These are phyloP conservation scores for Chloroclysta siterata DNA, from an alignment of 2,888 invertebrate species.

Conservation along the genomic window DNA sequence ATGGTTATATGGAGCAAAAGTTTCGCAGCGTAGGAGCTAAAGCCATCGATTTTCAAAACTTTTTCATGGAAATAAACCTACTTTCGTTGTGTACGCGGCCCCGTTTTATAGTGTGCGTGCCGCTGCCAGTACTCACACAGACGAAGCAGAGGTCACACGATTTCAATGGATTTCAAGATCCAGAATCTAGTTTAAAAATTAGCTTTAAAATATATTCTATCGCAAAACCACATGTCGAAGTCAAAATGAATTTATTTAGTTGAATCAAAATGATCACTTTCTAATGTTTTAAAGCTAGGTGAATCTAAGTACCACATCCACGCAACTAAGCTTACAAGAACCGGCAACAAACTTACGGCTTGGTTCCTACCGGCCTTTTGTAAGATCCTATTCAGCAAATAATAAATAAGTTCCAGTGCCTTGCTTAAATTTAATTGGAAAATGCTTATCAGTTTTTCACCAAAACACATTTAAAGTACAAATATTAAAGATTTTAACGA, in stretches of 20 bases:
- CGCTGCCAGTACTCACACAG: conserved; percentile 59
- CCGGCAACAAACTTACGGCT: no score
- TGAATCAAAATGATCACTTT: no score
- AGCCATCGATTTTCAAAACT: conserved; percentile 86
- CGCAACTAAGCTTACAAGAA: no score
- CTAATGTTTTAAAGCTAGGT: no score
- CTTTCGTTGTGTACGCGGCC: conserved; percentile 77
- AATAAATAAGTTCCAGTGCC: no score
- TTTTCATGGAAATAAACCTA: conserved; percentile 86
- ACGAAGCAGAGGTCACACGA: conserved; percentile 68
- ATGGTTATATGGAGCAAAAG: conserved; percentile 83
- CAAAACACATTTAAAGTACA: background rate
- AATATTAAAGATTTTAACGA: no score
- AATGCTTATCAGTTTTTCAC: background rate
- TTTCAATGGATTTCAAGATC: conserved; percentile 50
- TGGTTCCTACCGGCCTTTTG: no score
- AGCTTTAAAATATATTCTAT: background rate
- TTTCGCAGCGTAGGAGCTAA: conserved; percentile 82
- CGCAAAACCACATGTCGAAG: no score
- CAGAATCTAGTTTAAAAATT: conserved; percentile 4
- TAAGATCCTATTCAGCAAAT: no score
- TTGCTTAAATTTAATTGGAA: no score
- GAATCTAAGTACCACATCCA: no score
- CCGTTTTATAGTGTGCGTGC: conserved; percentile 61
- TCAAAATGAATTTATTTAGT: no score